Percentiles rank a stretch among this genome's conserved stretches.
These are phyloP conservation scores for Tiaroga cobitis DNA, from an alignment of 2,797 vertebrate species.

Conservation along the genomic window DNA sequence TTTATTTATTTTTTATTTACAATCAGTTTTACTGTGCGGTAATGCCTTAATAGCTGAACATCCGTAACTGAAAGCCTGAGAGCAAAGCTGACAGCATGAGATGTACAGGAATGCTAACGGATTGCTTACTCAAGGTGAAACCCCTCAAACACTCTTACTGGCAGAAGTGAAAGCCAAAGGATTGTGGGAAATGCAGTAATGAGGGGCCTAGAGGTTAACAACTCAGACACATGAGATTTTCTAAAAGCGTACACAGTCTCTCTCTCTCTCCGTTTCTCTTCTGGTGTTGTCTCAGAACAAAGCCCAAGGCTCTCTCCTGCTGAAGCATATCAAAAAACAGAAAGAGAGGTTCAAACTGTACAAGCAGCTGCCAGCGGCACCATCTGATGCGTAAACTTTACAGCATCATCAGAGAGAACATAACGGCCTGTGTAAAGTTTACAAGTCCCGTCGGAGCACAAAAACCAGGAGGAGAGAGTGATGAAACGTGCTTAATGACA, in stretches of 20 bases:
- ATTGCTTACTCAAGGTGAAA: constrained; percentile 9
- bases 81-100: neutral
- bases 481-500: neutral
- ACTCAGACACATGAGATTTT: constrained; percentile 34
- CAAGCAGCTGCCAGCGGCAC: constrained; percentile 2
- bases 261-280: constrained; percentile 16
- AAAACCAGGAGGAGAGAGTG: constrained; percentile 4
- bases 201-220: constrained; percentile 32
- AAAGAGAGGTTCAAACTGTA: constrained; percentile 4
- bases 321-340: constrained; percentile 6
- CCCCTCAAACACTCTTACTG: constrained; percentile 3
- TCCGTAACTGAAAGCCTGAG: neutral
- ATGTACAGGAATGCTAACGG: neutral
- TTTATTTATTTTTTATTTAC: no score
- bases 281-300: constrained; percentile 25
- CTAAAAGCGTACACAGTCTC: neutral
- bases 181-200: constrained; percentile 38
- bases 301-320: constrained; percentile 15
- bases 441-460: neutral
- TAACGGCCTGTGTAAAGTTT: constrained; percentile 17
- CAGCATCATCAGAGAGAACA: constrained; percentile 18
- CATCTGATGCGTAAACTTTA: constrained; percentile 23
- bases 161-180: constrained; percentile 12
- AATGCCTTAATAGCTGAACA: neutral
- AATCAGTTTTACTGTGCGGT: neutral